These are phyloP conservation scores for Falcunculus frontatus DNA, from an alignment of 2,113 vertebrate genomes.

Conservation along the genomic window DNA sequence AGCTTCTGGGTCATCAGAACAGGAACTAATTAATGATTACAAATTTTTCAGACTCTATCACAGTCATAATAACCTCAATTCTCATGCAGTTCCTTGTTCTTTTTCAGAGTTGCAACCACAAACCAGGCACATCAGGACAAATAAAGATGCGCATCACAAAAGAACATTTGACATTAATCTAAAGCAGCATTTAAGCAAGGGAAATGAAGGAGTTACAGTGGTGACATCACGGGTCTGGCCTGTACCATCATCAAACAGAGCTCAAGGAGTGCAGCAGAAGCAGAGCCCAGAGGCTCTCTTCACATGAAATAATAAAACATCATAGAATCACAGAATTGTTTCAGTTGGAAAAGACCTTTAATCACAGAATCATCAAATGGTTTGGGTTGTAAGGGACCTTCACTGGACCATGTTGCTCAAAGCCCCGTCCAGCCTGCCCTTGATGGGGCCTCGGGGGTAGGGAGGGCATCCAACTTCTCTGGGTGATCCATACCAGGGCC, in stretches of 20 bases:
- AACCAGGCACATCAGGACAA: background rate
- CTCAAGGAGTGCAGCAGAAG: background rate
- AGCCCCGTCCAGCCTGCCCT: background rate
- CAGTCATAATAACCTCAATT: constrained; percentile 30
- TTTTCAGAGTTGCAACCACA: background rate
- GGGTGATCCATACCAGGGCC: background rate
- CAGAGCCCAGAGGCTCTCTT: accelerated
- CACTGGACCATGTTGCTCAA: background rate
- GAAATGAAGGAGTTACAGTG: background rate
- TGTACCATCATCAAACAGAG: background rate
- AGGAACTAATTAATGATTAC: constrained; percentile 30
- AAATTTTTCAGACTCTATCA: constrained; percentile 8
- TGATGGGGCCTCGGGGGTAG: no score
- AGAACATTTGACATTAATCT: background rate
- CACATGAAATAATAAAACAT: background rate
- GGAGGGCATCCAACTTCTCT: no score
- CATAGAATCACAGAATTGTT: background rate
- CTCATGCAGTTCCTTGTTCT: background rate
- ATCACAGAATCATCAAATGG: background rate
- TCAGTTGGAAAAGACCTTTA: background rate
- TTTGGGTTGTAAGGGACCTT: background rate
- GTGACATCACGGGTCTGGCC: background rate
- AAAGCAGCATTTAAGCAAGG: background rate
- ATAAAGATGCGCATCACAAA: background rate
- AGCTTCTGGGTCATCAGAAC: constrained; percentile 38